Evolutionary conservation across 2,113 vertebrate species (phyloP).

Genomic region (Blennius ocellaris): DNA sequence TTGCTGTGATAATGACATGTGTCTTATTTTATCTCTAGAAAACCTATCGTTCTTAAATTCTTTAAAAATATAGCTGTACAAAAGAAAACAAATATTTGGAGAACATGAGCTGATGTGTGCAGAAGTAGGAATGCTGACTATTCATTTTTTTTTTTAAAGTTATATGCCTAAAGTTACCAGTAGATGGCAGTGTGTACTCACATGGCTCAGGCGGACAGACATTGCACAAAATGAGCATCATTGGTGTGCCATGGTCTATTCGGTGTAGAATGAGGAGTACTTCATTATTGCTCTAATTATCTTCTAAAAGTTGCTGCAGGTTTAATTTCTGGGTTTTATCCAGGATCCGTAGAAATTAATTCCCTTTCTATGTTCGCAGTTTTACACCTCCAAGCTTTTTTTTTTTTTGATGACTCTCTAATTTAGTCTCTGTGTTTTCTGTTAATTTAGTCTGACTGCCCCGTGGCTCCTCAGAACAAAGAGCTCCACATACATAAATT

Average conservation of each 20-base stretch:
- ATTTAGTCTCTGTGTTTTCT: slow-evolving; percentile 19
- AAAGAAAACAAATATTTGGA: too few relatives aligned
- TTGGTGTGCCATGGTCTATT: not conserved
- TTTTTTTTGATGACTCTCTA: slow-evolving; percentile 4
- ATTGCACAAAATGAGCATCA: not conserved
- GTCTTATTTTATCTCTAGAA: too few relatives aligned
- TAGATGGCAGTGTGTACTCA: slow-evolving; percentile 60
- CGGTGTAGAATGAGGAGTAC: not conserved
- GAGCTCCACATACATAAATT: slow-evolving; percentile 22
- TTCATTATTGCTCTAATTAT: slow-evolving; percentile 27
- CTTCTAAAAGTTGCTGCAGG: slow-evolving; percentile 10
- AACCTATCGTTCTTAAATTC: too few relatives aligned
- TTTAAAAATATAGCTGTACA: too few relatives aligned
- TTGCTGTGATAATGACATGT: too few relatives aligned
- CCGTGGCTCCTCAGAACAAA: slow-evolving; percentile 52
- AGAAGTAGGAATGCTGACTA: too few relatives aligned
- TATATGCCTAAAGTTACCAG: slow-evolving; percentile 30
- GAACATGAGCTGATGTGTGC: too few relatives aligned
- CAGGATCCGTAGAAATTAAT: slow-evolving; percentile 12
- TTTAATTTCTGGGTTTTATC: slow-evolving; percentile 28
- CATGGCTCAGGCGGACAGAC: not conserved
- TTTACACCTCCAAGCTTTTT: slow-evolving; percentile 24
- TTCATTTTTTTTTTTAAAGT: too few relatives aligned
- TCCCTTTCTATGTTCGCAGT: slow-evolving; percentile 12
- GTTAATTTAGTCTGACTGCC: slow-evolving; percentile 28